Conservation (phyloP, 2,113 vertebrate genomes). For the Cromileptes altivelis region DNA sequence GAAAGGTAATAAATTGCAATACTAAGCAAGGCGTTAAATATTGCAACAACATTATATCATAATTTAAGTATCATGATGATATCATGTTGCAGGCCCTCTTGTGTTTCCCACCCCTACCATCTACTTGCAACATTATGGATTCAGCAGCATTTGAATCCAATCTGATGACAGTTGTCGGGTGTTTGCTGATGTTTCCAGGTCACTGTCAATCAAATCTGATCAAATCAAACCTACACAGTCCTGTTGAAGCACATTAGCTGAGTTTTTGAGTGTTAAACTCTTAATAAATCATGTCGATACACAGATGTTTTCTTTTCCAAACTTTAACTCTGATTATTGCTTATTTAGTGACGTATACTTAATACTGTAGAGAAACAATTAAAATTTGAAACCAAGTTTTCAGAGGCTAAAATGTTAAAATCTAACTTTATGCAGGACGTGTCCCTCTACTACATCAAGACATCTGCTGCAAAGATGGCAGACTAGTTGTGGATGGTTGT, state of each 20-base stretch:
- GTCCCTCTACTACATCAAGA: not conserved
- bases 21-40: too few species aligned
- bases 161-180: not conserved
- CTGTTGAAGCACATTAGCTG: not conserved
- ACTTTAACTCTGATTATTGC: not conserved
- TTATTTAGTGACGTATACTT: not conserved
- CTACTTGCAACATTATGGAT: not conserved
- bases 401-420: not conserved
- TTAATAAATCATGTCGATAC: too few species aligned
- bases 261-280: too few species aligned
- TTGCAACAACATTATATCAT: too few species aligned
- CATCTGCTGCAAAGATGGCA: slow-evolving; percentile 39
- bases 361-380: not conserved
- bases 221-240: not conserved
- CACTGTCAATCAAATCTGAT: not conserved
- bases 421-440: not conserved
- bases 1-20: too few species aligned
- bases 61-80: too few species aligned
- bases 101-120: too few species aligned
- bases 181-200: not conserved
- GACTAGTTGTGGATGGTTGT: slow-evolving; percentile 1
- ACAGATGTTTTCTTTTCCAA: too few species aligned
- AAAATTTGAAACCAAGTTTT: not conserved
- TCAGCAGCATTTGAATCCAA: not conserved
- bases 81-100: too few species aligned